Evolutionary conservation across 1,140 invertebrate genomes (phyloP), one percentile per base, ranked within the genome.

Genomic region (Oppia nitens): DNA sequence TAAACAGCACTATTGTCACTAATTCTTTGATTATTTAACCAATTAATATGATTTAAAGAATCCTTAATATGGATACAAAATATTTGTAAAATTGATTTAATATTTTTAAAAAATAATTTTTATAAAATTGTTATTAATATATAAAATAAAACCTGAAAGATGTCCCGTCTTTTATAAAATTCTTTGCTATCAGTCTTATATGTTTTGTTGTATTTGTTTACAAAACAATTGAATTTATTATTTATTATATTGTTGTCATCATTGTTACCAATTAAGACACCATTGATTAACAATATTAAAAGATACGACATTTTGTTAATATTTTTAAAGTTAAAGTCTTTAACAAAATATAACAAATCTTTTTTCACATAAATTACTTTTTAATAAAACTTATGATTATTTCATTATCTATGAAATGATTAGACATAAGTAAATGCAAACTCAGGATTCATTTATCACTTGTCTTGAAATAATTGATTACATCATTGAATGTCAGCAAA

Each of bases 151-250:
- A 84, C 83, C 73, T 80, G 75, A 72, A 85, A 85, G 61, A 75
- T 75, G 55, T 75, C 64, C 62, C 80, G 77, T 70, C 80, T 75
- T 26, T 68, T 69, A 55, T 74, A 66, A 63, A 81, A 83, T 68
- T 81, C 78, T 0, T 66, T 66, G 0, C 75, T 68, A 67, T 77
- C 70, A 55, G 72, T 67, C 69, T 67, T 72, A 68, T 85, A 85
- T 52, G 74, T 73, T 74, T 83, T 85, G 64, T 83, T 81, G 64
- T 77, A 83, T 58, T 76, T 74, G 54, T 70, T 45, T 20, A 83
- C 72, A 63, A 81, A 85, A 48, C 73, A 68, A 55, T 78, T 66
- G 65, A 83, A 84, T 60, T 77, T 51, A 11, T 40, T 14, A 60
- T 65, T 57, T n/a, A 59, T 45, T 21, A 47, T n/a, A n/a, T n/a